Evolutionary conservation across 92 coral and sea anemone genomes (phyloP).

Genomic region (Epizoanthus ramosus): DNA sequence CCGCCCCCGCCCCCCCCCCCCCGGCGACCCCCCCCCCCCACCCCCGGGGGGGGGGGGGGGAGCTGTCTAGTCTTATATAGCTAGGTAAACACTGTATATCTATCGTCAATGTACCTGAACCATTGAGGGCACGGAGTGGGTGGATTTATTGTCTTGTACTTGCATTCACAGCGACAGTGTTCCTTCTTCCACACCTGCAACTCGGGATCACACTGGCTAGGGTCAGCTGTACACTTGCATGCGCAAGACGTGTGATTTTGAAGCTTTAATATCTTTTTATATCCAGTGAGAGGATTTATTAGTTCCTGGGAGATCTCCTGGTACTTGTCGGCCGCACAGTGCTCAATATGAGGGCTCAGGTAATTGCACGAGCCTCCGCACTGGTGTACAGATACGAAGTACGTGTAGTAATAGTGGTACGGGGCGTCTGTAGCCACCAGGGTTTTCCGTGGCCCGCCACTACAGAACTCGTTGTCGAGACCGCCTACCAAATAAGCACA

Average conservation of each 20-base stretch:
- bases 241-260: constrained; percentile 17
- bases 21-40: too few species aligned
- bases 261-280: neutral
- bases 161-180: constrained; percentile 21
- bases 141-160: constrained; percentile 6
- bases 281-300: neutral
- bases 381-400: constrained; percentile 11
- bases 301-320: constrained; percentile 2
- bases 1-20: too few species aligned
- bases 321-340: constrained; percentile 2
- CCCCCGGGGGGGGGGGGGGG: too few species aligned
- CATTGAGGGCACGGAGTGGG: too few species aligned
- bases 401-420: constrained; percentile 4
- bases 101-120: too few species aligned
- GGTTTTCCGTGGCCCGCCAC: constrained; percentile 19
- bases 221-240: constrained; percentile 20
- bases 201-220: constrained; percentile 8
- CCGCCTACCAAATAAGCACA: neutral
- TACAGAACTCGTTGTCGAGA: constrained; percentile 9
- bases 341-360: constrained; percentile 14
- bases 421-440: constrained; percentile 21
- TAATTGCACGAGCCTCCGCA: constrained; percentile 9
- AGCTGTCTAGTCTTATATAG: too few species aligned
- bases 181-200: constrained; percentile 22
- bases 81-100: too few species aligned